Evolutionary conservation across 2,113 vertebrate species (phyloP), one percentile per base, ranked within the genome.

Genomic region (Apteryx mantelli): DNA sequence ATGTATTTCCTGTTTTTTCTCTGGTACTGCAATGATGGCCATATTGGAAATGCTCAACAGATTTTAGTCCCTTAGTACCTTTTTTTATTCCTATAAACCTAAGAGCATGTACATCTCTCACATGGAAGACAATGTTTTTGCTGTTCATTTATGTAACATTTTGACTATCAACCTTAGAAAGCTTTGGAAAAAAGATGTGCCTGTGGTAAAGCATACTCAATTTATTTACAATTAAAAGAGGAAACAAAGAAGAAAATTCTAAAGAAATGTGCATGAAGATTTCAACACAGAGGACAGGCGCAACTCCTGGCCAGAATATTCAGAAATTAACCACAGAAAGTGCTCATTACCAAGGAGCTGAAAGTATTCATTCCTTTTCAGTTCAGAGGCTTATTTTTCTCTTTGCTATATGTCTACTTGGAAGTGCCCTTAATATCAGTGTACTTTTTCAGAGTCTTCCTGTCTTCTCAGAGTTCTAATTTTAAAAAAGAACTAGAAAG

Each of bases 321-420:
- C 53, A 91, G 75, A 91, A 89, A 64, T 77, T 75, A 83, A 77
- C 13, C 10, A 16, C 21, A 64, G 63, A 91, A 69, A 44, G 3
- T 73, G 3, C 18, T 73, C 28, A 88, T 71, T 93, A 80, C 53
- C 71, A 78, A 90, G 30, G 50, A 80, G n/a, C 5, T 42, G 60
- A 93, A 94, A 75, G 55, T 36, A 65, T 83, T 81, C 75, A 46
- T 86, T 96, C 25, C 25, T 88, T 88, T 44, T 80, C 95, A 82
- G 84, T 83, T 91, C 24, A 4, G 69, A 70, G 26, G 22, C 78
- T 86, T 53, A 36, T 75, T 77, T 88, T 11, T 86, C 28, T 93
- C 3, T 82, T 73, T 91, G 75, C 36, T 73, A 11, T 46, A 44
- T 38, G 48, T 40, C 21, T 9, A n/a, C 15, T 82, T 95, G 40